Percentiles rank a stretch among this genome's conserved stretches.
Conservation (phyloP, 2,888 invertebrate genomes). For the Chymomyza procnemis region DNA sequence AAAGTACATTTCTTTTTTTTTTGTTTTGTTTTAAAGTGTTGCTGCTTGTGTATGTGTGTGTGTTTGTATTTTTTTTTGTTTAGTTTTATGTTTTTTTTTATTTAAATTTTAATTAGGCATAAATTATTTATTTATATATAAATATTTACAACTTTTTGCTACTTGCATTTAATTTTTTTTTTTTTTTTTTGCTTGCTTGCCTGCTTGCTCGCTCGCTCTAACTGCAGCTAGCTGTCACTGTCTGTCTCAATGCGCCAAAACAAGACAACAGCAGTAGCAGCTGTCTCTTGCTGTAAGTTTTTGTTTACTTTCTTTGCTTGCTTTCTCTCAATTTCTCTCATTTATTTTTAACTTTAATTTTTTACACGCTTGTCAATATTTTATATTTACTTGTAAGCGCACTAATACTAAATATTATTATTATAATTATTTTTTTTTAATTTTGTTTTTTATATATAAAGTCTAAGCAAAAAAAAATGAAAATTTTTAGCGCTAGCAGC, state of each 20-base stretch:
- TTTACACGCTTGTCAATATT: slow-evolving; percentile 49
- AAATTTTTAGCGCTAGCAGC: not conserved
- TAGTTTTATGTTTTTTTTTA: slow-evolving; percentile 20
- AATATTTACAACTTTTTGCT: slow-evolving; percentile 72
- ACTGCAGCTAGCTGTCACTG: too few relatives aligned
- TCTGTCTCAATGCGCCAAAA: not conserved
- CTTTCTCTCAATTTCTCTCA: too few relatives aligned
- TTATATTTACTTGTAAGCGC: slow-evolving; percentile 48
- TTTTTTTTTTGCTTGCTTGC: slow-evolving; percentile 3
- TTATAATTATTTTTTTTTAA: too few relatives aligned
- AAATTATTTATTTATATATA: slow-evolving; percentile 55
- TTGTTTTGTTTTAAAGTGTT: too few relatives aligned
- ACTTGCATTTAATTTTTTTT: slow-evolving; percentile 29
- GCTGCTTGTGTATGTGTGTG: too few relatives aligned
- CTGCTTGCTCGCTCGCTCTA: too few relatives aligned
- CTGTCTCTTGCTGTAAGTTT: slow-evolving; percentile 11
- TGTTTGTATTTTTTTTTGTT: not conserved
- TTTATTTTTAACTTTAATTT: too few relatives aligned
- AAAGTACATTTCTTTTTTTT: slow-evolving; percentile 17
- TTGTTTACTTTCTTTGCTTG: too few relatives aligned
- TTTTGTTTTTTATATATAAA: slow-evolving; percentile 1
- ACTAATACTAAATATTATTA: slow-evolving; percentile 51
- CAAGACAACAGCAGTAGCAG: not conserved
- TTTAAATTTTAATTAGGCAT: slow-evolving; percentile 59
- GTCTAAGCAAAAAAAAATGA: not conserved